These are phyloP conservation scores for Osmerus eperlanus DNA, from an alignment of 2,113 vertebrate genomes.

Conservation along the genomic window DNA sequence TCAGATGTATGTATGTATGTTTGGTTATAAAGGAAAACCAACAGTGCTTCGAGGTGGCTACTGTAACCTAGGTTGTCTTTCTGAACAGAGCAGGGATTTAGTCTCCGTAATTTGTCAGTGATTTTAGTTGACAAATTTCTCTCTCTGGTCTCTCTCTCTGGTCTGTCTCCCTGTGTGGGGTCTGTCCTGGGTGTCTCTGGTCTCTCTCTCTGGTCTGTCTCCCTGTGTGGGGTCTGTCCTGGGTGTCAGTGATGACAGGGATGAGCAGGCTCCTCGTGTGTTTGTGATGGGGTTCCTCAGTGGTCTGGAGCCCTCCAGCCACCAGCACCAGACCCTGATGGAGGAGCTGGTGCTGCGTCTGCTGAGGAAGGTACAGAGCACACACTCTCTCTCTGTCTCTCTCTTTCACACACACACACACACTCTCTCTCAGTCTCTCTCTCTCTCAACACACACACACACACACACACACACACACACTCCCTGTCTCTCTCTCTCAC, in stretches of 20 bases:
- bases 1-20: too few relatives aligned
- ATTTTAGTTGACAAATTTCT: background rate
- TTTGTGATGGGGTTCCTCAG: conserved; percentile 85
- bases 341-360: conserved; percentile 79
- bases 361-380: conserved; percentile 78
- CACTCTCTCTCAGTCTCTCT: too few relatives aligned
- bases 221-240: conserved; percentile 7
- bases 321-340: conserved; percentile 75
- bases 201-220: background rate
- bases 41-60: too few relatives aligned
- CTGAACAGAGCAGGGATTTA: too few relatives aligned
- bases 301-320: conserved; percentile 74
- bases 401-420: too few relatives aligned
- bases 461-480: too few relatives aligned
- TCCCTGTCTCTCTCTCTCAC: too few relatives aligned
- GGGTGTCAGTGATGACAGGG: conserved; percentile 78
- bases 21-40: too few relatives aligned
- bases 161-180: too few relatives aligned
- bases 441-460: too few relatives aligned
- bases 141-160: background rate
- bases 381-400: background rate
- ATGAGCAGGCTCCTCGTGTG: conserved; percentile 85
- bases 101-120: too few relatives aligned
- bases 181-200: conserved; percentile 49
- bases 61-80: too few relatives aligned